Evolutionary conservation across 2,888 invertebrate species (phyloP).

Genomic region (Tetanocera ferruginea): DNA sequence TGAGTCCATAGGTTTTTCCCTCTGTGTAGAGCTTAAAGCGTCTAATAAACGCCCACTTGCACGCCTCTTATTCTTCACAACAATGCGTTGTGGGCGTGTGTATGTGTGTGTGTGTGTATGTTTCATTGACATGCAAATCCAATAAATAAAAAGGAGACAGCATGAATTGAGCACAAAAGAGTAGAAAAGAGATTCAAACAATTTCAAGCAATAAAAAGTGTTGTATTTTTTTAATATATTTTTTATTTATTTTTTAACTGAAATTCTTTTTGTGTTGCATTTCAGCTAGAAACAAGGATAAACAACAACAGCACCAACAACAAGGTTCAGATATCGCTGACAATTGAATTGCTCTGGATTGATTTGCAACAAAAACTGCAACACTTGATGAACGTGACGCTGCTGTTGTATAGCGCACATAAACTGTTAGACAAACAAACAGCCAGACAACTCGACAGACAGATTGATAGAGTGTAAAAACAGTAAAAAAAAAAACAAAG

Average conservation of each 20-base stretch:
- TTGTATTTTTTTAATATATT: background rate
- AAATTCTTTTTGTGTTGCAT: background rate
- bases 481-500: background rate
- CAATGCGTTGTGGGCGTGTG: background rate
- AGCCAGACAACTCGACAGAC: background rate
- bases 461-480: background rate
- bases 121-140: background rate
- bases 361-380: slow-evolving; percentile 46
- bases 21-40: too few species aligned
- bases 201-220: background rate
- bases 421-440: background rate
- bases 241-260: background rate
- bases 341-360: slow-evolving; percentile 50
- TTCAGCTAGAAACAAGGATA: background rate
- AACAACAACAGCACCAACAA: slow-evolving; percentile 8
- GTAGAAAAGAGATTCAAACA: background rate
- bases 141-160: background rate
- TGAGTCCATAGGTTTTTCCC: too few species aligned
- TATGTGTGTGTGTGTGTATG: background rate
- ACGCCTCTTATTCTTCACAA: too few species aligned
- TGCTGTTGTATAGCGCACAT: slow-evolving; percentile 25
- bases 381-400: slow-evolving; percentile 41
- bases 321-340: slow-evolving; percentile 33
- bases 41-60: too few species aligned
- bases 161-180: background rate